phyloP scores from a whole-genome alignment of 53 echinoderm and acorn worm genomes.

The Henricia sp. region DNA sequence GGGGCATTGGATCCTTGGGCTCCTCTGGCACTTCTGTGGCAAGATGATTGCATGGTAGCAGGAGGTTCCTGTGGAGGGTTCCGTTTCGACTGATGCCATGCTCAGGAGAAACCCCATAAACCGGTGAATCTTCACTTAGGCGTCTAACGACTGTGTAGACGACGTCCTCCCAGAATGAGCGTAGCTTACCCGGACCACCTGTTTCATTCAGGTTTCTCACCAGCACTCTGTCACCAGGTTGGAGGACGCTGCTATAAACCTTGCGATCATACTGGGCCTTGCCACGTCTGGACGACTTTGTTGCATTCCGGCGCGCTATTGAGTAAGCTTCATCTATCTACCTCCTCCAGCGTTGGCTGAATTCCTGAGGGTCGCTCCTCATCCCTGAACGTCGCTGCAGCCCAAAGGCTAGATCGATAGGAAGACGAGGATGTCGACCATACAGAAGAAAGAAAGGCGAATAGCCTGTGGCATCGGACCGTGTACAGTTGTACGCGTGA shows the following conservation, averaged over 20 bases:
- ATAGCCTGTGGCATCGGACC: no score
- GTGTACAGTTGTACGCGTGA: no score
- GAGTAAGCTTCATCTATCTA: slow-evolving; percentile 8
- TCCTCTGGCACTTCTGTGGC: no score
- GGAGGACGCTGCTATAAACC: not conserved
- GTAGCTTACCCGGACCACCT: not conserved
- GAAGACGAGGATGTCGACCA: not conserved
- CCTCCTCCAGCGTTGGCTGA: not conserved
- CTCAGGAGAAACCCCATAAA: slow-evolving; percentile 34
- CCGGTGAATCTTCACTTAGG: slow-evolving; percentile 14
- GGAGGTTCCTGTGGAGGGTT: slow-evolving; percentile 40
- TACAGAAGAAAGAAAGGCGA: slow-evolving; percentile 33
- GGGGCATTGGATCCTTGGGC: no score
- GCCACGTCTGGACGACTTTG: no score
- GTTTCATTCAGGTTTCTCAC: not conserved
- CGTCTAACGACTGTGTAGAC: slow-evolving; percentile 15
- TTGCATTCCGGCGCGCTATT: not conserved
- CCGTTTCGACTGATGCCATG: slow-evolving; percentile 2
- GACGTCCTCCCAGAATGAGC: not conserved
- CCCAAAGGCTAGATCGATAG: not conserved
- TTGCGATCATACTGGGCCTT: not conserved
- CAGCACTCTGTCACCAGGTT: not conserved
- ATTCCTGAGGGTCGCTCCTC: not conserved
- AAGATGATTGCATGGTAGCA: slow-evolving; percentile 53
- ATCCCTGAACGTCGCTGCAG: not conserved